These are phyloP conservation scores for Stenodera caucasica DNA, from an alignment of 2,888 invertebrate genomes.

Conservation along the genomic window DNA sequence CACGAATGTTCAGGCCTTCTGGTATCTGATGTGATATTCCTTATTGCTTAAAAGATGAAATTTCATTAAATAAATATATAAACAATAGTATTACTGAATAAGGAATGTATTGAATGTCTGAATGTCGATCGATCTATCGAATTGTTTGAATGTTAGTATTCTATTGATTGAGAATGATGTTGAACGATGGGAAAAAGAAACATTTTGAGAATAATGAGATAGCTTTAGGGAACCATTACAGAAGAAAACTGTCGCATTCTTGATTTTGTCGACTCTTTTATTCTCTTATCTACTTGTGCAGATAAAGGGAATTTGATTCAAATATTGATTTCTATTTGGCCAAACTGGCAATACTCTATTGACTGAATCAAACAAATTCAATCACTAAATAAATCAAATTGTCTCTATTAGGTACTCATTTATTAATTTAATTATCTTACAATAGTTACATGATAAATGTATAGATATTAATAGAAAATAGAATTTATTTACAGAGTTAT, in stretches of 20 bases:
- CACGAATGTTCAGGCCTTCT: constrained; percentile 14
- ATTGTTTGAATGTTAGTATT: constrained; percentile 16
- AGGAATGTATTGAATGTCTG: not conserved
- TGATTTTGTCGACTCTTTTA: constrained; percentile 39
- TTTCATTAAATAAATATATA: not conserved
- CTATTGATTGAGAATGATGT: constrained; percentile 41
- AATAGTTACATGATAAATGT: not conserved
- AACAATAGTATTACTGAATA: not conserved
- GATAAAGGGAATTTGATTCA: constrained; percentile 32
- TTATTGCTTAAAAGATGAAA: constrained; percentile 23
- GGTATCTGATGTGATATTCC: constrained; percentile 11
- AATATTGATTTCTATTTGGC: constrained; percentile 35
- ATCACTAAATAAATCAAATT: constrained; percentile 1
- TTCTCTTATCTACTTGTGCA: constrained; percentile 30
- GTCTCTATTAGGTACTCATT: not conserved
- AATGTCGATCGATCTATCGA: constrained; percentile 10
- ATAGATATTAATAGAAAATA: constrained; percentile 5
- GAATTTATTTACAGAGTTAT: constrained; percentile 10
- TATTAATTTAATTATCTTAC: constrained; percentile 4
- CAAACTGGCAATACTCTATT: constrained; percentile 23
- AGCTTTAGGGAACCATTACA: constrained; percentile 40
- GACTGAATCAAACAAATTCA: constrained; percentile 11
- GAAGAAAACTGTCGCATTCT: constrained; percentile 40
- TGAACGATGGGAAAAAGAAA: constrained; percentile 28
- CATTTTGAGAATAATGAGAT: constrained; percentile 40